Conservation (phyloP, 1,140 invertebrate genomes). For the Pseudoatta argentina region DNA sequence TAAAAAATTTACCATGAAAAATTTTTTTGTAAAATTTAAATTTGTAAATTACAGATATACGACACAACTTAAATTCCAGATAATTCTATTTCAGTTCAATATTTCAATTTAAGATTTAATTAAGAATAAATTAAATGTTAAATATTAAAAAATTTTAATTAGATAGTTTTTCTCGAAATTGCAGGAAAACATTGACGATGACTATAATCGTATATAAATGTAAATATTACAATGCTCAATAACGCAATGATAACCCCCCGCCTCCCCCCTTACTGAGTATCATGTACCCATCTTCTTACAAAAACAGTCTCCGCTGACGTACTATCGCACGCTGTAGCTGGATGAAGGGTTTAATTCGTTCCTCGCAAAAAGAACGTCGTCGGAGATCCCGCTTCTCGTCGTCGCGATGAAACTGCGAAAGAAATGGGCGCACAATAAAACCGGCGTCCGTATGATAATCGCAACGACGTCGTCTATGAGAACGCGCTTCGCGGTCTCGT, state of each 20-base stretch:
- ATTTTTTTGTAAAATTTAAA: neutral
- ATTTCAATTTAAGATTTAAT: constrained; percentile 14
- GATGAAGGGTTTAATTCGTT: constrained; percentile 41
- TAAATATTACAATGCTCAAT: neutral
- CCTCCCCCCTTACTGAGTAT: too few species aligned
- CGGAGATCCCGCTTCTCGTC: constrained; percentile 23
- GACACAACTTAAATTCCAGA: neutral
- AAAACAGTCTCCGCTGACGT: neutral
- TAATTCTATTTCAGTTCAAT: neutral
- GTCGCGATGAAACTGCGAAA: constrained; percentile 49
- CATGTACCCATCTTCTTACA: neutral
- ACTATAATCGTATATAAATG: constrained; percentile 14
- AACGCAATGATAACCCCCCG: neutral
- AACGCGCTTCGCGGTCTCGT: constrained; percentile 68
- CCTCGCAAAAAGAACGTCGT: constrained; percentile 30
- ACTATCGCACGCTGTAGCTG: constrained; percentile 27
- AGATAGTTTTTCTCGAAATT: neutral
- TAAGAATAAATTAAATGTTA: neutral
- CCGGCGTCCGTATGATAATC: constrained; percentile 56
- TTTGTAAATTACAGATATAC: neutral
- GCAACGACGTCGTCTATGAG: constrained; percentile 41
- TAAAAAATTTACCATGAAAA: neutral
- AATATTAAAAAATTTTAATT: neutral
- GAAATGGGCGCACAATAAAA: constrained; percentile 43
- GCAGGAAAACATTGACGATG: neutral